Conservation (phyloP, 1,140 invertebrate genomes). For the Apolygus lucorum region DNA sequence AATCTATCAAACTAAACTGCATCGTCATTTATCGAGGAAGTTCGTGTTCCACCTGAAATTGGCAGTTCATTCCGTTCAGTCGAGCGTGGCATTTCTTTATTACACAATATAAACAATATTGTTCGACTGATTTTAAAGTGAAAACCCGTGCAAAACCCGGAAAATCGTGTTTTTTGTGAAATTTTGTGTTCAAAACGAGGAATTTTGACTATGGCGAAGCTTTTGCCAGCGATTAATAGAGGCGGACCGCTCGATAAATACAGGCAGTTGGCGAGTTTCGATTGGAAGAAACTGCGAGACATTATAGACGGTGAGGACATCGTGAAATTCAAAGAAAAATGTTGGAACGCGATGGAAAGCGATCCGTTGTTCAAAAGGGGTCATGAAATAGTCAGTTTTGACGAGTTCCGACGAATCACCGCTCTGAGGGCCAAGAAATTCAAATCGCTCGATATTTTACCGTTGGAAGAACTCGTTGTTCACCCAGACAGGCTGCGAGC, state of each 20-base stretch:
- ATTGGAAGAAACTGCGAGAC: conserved; percentile 72
- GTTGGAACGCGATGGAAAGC: conserved; percentile 71
- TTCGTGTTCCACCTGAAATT: no score
- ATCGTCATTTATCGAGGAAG: no score
- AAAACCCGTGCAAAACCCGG: no score
- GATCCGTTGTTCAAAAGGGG: conserved; percentile 63
- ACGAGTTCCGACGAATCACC: conserved; percentile 59
- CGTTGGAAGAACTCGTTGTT: conserved; percentile 41
- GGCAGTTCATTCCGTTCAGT: no score
- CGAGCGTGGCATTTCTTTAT: no score
- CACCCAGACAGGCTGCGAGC: conserved; percentile 40
- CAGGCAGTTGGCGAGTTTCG: conserved; percentile 64
- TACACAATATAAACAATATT: no score
- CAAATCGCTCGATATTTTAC: conserved; percentile 31
- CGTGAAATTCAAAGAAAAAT: conserved; percentile 47
- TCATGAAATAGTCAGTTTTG: conserved; percentile 47
- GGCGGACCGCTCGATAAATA: conserved; percentile 53
- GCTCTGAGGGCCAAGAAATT: conserved; percentile 44
- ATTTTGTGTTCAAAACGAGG: no score
- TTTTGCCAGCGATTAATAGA: conserved; percentile 29
- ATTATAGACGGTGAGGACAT: conserved; percentile 55
- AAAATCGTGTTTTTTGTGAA: no score
- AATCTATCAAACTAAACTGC: no score
- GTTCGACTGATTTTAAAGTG: no score
- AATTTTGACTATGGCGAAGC: conserved; percentile 3